phyloP scores from a whole-genome alignment of 1,140 invertebrate species.

The Brachionus paranguensis region DNA sequence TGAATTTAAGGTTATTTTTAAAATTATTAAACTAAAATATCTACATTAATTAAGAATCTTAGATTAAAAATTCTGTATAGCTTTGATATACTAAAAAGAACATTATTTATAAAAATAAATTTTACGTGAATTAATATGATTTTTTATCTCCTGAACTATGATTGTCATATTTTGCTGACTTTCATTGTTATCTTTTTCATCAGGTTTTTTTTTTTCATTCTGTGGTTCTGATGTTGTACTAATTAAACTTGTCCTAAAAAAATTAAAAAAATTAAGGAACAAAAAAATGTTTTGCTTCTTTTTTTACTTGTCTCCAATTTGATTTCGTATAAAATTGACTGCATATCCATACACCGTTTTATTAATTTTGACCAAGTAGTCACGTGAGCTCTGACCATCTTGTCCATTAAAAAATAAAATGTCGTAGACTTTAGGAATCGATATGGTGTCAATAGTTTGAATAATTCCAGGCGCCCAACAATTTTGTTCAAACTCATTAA shows the following conservation, averaged over 20 bases:
- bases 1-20: no score
- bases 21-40: no score
- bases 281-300: no score
- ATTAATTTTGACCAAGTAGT: conserved; percentile 16
- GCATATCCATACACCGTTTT: conserved; percentile 1
- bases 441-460: background rate
- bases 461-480: conserved; percentile 24
- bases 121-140: background rate
- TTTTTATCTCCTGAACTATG: background rate
- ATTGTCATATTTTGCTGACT: background rate
- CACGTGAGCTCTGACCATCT: background rate
- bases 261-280: background rate
- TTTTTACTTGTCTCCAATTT: background rate
- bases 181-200: background rate
- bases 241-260: background rate
- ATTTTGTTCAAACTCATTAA: conserved; percentile 11
- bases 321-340: background rate
- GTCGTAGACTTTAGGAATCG: background rate
- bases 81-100: no score
- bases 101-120: background rate
- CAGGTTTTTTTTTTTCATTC: background rate
- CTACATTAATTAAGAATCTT: no score
- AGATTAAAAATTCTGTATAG: no score
- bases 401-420: conserved; percentile 36
- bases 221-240: background rate